Conservation (phyloP, 2,113 vertebrate genomes). For the Piprites chloris region DNA sequence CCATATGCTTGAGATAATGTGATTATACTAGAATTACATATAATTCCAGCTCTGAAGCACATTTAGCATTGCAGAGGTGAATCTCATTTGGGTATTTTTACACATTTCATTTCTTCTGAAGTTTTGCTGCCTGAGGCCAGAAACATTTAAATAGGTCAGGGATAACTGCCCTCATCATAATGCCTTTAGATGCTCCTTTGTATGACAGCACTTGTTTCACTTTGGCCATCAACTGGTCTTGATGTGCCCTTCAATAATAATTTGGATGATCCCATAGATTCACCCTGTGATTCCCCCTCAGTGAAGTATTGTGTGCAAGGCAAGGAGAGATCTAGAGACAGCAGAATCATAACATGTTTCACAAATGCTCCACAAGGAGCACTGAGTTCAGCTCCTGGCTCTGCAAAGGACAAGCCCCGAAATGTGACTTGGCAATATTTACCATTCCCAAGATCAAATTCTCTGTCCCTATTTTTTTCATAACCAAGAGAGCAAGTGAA, state of each 20-base stretch:
- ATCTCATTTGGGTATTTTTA: constrained; percentile 44
- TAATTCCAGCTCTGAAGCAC: constrained; percentile 9
- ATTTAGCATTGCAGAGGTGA: constrained; percentile 52
- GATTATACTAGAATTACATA: background rate
- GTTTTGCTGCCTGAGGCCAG: constrained; percentile 29
- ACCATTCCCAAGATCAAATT: background rate
- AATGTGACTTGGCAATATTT: background rate
- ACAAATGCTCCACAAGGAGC: background rate
- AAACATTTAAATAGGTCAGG: constrained; percentile 55
- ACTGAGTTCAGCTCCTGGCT: background rate
- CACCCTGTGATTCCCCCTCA: background rate
- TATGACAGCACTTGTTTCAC: background rate
- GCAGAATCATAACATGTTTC: background rate
- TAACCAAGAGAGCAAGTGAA: background rate
- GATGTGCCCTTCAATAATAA: background rate
- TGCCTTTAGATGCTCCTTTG: background rate
- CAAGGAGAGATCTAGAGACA: background rate
- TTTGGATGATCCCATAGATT: background rate
- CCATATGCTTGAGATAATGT: background rate
- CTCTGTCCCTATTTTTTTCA: background rate
- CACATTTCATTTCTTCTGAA: constrained; percentile 27
- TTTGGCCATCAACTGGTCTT: background rate
- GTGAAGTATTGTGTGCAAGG: background rate
- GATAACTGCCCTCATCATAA: constrained; percentile 19
- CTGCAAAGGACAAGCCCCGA: background rate